Evolutionary conservation across 1,140 invertebrate genomes (phyloP).

Genomic region (Scaptomyza hsui): DNA sequence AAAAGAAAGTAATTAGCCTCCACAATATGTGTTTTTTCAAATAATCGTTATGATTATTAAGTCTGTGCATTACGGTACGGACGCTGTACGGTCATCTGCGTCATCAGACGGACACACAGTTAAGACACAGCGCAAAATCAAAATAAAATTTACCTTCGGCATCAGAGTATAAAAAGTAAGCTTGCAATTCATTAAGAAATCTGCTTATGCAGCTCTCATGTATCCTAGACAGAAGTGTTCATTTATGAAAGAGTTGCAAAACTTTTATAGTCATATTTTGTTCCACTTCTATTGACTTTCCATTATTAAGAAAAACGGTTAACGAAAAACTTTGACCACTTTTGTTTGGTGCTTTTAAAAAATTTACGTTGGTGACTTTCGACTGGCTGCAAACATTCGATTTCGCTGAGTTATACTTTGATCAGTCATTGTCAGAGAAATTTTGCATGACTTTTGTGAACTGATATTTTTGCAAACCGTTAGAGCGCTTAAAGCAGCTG

Average conservation of each 20-base stretch:
- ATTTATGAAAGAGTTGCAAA: constrained; percentile 55
- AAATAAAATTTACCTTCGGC: too few species aligned
- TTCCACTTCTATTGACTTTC: constrained; percentile 19
- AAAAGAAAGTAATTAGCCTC: too few species aligned
- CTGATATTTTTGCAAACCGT: not conserved
- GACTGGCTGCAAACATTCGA: constrained; percentile 17
- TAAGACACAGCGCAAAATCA: too few species aligned
- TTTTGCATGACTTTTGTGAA: constrained; percentile 43
- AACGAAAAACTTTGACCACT: constrained; percentile 43
- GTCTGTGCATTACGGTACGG: too few species aligned
- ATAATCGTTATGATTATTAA: too few species aligned
- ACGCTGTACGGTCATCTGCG: too few species aligned
- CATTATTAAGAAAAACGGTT: constrained; percentile 29
- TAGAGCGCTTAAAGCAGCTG: constrained; percentile 1
- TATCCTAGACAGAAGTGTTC: constrained; percentile 43
- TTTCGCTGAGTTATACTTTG: constrained; percentile 32
- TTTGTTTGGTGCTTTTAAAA: constrained; percentile 33
- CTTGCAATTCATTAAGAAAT: not conserved
- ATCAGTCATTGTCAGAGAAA: constrained; percentile 48
- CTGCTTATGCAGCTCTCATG: constrained; percentile 10
- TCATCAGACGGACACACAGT: too few species aligned
- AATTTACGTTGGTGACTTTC: constrained; percentile 55
- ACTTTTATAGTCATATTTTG: constrained; percentile 32
- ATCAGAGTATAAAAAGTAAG: too few species aligned
- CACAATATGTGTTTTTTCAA: too few species aligned